These are phyloP conservation scores for Isichthys henryi DNA, from an alignment of 2,113 vertebrate species.

Conservation along the genomic window DNA sequence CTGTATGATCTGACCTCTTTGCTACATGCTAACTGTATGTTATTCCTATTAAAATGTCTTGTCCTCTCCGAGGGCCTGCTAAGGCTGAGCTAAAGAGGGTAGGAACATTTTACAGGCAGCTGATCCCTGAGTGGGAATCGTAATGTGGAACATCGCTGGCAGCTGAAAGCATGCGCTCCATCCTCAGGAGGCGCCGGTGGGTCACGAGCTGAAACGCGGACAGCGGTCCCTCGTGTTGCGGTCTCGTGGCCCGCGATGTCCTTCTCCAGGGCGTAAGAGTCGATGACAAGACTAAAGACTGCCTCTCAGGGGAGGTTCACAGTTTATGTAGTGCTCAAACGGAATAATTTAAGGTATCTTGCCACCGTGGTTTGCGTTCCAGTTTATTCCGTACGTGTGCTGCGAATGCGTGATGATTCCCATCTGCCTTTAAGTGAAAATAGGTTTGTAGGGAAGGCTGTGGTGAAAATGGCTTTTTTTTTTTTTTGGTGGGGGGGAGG, in stretches of 20 bases:
- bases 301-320: not conserved
- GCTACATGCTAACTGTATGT: not conserved
- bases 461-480: not conserved
- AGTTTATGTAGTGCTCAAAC: not conserved
- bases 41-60: not conserved
- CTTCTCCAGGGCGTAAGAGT: not conserved
- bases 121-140: not conserved
- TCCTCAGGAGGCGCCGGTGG: not conserved
- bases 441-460: not conserved
- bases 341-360: not conserved
- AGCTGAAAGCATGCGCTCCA: not conserved
- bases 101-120: not conserved
- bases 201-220: not conserved
- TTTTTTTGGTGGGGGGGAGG: not conserved
- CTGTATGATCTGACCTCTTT: constrained; percentile 5
- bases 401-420: not conserved
- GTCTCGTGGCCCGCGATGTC: not conserved
- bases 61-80: not conserved
- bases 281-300: not conserved
- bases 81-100: not conserved
- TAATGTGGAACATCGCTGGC: not conserved
- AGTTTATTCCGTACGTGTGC: not conserved
- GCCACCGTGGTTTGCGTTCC: not conserved
- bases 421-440: not conserved
- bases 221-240: not conserved